A percentile compares a stretch with the other conserved stretches of the same genome.
Evolutionary conservation across 92 coral and sea anemone genomes (phyloP).

Genomic region (Actinernus sp.): DNA sequence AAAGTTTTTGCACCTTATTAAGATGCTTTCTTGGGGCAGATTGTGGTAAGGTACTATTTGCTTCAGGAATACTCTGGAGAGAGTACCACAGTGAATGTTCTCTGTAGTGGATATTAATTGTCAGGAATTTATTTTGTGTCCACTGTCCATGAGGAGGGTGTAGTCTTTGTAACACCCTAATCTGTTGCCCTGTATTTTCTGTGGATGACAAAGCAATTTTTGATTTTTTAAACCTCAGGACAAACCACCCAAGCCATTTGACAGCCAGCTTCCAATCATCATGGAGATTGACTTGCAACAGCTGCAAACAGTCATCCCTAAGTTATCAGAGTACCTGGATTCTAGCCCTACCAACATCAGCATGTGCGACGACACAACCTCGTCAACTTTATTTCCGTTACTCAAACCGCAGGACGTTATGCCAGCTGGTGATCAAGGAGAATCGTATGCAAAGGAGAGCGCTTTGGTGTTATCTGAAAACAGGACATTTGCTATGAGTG

Average conservation of each 20-base stretch:
- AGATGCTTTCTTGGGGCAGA: too few species aligned
- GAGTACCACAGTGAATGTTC: too few species aligned
- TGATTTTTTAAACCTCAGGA: slow-evolving; percentile 44
- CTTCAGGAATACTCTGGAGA: too few species aligned
- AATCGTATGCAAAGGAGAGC: background rate
- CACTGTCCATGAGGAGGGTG: too few species aligned
- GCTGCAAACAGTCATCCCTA: slow-evolving; percentile 72
- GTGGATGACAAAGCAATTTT: too few species aligned
- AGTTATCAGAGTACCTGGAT: slow-evolving; percentile 60
- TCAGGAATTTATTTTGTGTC: too few species aligned
- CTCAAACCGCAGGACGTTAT: slow-evolving; percentile 11
- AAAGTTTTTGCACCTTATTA: too few species aligned
- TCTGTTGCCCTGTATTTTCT: too few species aligned
- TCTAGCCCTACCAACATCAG: slow-evolving; percentile 57
- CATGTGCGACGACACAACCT: slow-evolving; percentile 69
- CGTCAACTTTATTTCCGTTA: slow-evolving; percentile 24
- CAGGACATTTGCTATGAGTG: slow-evolving; percentile 54
- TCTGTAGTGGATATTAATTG: too few species aligned
- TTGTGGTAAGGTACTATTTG: too few species aligned
- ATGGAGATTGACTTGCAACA: slow-evolving; percentile 76
- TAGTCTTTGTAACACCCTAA: too few species aligned
- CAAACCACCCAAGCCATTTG: slow-evolving; percentile 73
- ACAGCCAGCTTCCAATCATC: slow-evolving; percentile 78
- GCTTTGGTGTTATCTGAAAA: background rate
- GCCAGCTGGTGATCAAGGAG: background rate